These are phyloP conservation scores for Hafferia zeledoni DNA, from an alignment of 2,797 vertebrate species.

Conservation along the genomic window DNA sequence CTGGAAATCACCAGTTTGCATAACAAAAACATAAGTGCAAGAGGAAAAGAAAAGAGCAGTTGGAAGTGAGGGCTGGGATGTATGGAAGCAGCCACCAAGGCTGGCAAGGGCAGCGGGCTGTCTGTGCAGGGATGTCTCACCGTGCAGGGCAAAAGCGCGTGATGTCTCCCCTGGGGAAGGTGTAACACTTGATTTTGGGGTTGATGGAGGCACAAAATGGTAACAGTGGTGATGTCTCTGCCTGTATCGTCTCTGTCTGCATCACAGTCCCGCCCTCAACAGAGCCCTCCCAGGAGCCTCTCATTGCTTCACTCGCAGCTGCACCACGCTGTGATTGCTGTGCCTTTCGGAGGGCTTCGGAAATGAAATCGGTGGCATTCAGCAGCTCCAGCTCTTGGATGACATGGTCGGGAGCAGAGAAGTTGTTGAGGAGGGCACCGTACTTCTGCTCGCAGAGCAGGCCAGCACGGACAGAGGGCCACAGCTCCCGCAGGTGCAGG, in stretches of 20 bases:
- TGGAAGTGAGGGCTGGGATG: neutral
- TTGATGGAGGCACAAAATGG: constrained; percentile 11
- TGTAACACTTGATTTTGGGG: constrained; percentile 86
- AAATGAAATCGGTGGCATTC: constrained; percentile 85
- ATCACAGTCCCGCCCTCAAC: neutral
- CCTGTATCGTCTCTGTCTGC: neutral
- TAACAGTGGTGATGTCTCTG: neutral
- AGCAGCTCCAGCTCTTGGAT: constrained; percentile 74
- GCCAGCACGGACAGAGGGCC: constrained; percentile 85
- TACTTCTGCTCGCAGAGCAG: constrained; percentile 92
- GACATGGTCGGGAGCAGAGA: constrained; percentile 46
- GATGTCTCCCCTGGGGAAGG: constrained; percentile 88
- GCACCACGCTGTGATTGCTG: rapidly evolving
- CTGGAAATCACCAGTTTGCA: constrained; percentile 67
- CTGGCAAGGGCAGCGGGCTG: rapidly evolving
- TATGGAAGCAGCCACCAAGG: neutral
- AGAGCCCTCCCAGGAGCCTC: neutral
- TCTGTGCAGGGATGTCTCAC: constrained; percentile 69
- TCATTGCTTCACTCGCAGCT: neutral
- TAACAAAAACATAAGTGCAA: rapidly evolving
- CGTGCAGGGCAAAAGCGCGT: constrained; percentile 86
- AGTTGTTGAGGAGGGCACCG: constrained; percentile 90
- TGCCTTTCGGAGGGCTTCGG: neutral
- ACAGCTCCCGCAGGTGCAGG: constrained; percentile 81
- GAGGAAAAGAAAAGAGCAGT: neutral